Evolutionary conservation across 92 coral and sea anemone species (phyloP).

Genomic region (Siderastrea radians): DNA sequence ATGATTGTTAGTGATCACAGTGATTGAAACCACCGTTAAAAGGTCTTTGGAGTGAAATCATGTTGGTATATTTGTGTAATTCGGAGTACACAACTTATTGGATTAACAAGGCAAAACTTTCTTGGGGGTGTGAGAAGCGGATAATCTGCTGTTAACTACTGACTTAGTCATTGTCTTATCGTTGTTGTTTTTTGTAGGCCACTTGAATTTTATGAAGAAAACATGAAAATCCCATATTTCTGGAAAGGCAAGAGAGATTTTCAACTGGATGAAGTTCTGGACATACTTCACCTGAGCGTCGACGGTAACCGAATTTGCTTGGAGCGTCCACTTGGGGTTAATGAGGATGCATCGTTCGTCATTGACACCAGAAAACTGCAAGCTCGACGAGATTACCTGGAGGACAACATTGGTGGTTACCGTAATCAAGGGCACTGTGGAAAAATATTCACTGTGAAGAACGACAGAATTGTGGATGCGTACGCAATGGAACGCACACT

Average conservation of each 20-base stretch:
- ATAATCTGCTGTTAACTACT: too few relatives aligned
- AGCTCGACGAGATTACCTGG: conserved; percentile 36
- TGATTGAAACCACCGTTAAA: too few relatives aligned
- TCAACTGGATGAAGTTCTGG: conserved; percentile 21
- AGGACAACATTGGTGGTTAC: conserved; percentile 43
- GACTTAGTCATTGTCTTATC: too few relatives aligned
- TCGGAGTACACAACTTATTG: too few relatives aligned
- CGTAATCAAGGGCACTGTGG: conserved; percentile 56
- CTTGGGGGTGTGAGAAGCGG: too few relatives aligned
- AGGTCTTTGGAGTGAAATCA: too few relatives aligned
- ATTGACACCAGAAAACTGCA: conserved; percentile 24
- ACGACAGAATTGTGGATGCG: conserved; percentile 1
- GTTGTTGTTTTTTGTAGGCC: too few relatives aligned
- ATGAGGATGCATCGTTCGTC: conserved; percentile 55
- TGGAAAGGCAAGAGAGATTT: conserved; percentile 27
- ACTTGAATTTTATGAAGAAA: conserved; percentile 8
- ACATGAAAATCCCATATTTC: conserved; percentile 31
- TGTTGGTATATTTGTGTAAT: too few relatives aligned
- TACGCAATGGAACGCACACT: neutral
- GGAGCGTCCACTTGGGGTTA: conserved; percentile 26
- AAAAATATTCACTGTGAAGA: conserved; percentile 13
- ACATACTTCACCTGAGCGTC: conserved; percentile 6
- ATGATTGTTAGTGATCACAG: too few relatives aligned
- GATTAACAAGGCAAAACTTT: too few relatives aligned
- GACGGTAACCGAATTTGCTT: conserved; percentile 55